phyloP scores from a whole-genome alignment of 2,113 vertebrate genomes.

The Cynopterus brachyotis region DNA sequence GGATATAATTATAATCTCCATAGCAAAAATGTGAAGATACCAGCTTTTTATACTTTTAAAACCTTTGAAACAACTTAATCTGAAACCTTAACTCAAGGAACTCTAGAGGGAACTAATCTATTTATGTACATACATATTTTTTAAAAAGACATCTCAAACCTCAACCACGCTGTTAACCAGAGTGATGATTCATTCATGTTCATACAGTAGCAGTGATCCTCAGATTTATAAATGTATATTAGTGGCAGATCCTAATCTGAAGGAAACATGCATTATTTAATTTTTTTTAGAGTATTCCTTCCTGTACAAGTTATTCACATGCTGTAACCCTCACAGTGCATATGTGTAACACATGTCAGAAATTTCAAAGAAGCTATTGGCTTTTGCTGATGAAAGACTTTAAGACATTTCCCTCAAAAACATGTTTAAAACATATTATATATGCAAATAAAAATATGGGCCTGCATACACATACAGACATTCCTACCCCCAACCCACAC shows the following conservation, averaged over 20 bases:
- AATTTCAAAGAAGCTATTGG: slow-evolving; percentile 30
- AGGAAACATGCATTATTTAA: not conserved
- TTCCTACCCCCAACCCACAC: not conserved
- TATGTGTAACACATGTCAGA: slow-evolving; percentile 63
- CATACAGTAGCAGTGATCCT: slow-evolving; percentile 58
- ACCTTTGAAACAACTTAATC: slow-evolving; percentile 46
- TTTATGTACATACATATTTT: not conserved
- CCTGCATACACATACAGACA: not conserved
- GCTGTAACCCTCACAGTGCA: slow-evolving; percentile 30
- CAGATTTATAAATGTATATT: not conserved
- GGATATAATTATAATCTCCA: not conserved
- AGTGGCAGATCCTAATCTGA: slow-evolving; percentile 53
- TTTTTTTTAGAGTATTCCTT: slow-evolving; percentile 64
- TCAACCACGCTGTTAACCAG: slow-evolving; percentile 54
- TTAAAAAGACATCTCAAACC: slow-evolving; percentile 7
- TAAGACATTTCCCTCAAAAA: slow-evolving; percentile 35
- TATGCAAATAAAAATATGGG: not conserved
- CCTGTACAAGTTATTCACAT: slow-evolving; percentile 55
- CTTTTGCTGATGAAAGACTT: slow-evolving; percentile 58
- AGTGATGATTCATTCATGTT: slow-evolving; percentile 57
- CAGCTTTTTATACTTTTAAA: slow-evolving; percentile 23
- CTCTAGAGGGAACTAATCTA: slow-evolving; percentile 61
- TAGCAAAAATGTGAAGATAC: not conserved
- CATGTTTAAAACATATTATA: slow-evolving; percentile 23
- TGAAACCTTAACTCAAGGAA: slow-evolving; percentile 44